Evolutionary conservation across 2,113 vertebrate species (phyloP), one percentile per base, ranked within the genome.

Genomic region (Brachyhypopomus gauderio): DNA sequence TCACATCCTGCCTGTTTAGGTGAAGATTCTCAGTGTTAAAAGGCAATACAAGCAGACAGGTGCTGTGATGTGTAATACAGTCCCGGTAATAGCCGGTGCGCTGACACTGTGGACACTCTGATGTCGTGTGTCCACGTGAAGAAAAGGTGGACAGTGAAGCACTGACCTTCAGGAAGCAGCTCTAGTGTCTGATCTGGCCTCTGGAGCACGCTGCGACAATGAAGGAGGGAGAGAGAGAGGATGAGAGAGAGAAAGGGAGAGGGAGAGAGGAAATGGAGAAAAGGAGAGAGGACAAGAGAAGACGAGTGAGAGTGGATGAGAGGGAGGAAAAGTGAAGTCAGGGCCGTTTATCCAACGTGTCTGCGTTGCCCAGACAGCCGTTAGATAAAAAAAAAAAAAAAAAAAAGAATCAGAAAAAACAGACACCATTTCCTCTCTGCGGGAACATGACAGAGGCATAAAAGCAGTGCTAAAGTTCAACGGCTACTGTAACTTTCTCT

Each of bases 401-500:
- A 62, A 36, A 6, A 60, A 25, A 55, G 12, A 72, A 58, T 66
- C 56, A 72, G 64, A 30, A 63, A 72, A 72, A 81, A 55, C 12
- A 45, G 69, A 64, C 79, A 72, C 80, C 74, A 82, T 85, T 83
- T 85, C 78, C 84, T 85, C 86, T 85, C 86, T 25, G 73, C 75
- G 38, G 86, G 84, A 85, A 85, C 83, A 78, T 75, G 83, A 86
- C 80, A 81, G 80, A 78, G 73, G 79, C 81, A 84, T 86, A 86
- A 86, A 87, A 87, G 83, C 83, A 85, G 85, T 84, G 83, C 83
- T 79, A 73, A 81, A 82, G 85, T 87, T 88, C 85, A 83, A 75
- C 77, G 67, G 79, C 72, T 45, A 77, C 77, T 84, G 82, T 84
- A 82, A 81, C 70, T 78, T 86, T 85, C 77, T 56, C 74, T 75